Evolutionary conservation across 2,113 vertebrate species (phyloP).

Genomic region (Nibea albiflora): DNA sequence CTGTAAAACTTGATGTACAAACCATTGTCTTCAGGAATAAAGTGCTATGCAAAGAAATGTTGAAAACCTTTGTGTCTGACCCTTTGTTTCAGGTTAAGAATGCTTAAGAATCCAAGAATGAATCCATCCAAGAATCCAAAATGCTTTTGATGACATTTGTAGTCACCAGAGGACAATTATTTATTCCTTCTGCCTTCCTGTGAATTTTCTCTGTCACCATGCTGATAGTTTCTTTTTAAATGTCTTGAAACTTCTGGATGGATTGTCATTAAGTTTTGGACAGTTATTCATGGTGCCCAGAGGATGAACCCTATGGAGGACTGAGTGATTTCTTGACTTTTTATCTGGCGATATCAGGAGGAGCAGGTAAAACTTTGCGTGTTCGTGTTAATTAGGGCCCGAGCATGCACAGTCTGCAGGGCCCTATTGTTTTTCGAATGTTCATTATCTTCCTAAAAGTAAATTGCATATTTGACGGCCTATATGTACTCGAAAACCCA

Average conservation of each 20-base stretch:
- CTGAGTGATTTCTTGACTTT: neutral
- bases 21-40: neutral
- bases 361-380: neutral
- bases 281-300: neutral
- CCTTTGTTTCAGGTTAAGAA: neutral
- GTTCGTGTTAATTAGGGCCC: no score
- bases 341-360: neutral
- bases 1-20: neutral
- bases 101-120: no score
- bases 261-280: neutral
- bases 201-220: no score
- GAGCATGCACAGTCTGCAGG: no score
- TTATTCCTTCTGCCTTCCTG: neutral
- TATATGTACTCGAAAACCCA: no score
- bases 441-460: no score
- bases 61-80: neutral
- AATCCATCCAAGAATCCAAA: no score
- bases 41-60: neutral
- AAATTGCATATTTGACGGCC: no score
- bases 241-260: neutral
- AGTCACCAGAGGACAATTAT: neutral
- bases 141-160: neutral
- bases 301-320: neutral
- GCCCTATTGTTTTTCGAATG: no score
- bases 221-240: neutral